Base-by-base conservation (phyloP, 2,797 vertebrate genomes). In the Vespertilio murinus region DNA sequence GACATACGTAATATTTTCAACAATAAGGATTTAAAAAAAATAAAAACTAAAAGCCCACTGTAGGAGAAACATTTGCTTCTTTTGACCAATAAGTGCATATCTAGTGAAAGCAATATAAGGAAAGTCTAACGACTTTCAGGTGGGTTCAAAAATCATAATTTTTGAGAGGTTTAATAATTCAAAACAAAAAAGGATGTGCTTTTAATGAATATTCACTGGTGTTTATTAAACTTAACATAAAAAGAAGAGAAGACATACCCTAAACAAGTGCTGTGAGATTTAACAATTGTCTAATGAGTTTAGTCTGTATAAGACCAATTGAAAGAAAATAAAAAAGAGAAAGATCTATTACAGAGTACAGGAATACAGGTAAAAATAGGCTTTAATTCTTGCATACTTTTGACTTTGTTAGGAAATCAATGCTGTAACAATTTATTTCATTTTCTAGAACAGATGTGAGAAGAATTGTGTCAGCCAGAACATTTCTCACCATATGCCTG, bases 391-490 rank as follows among this genome's bases (percentile, higher is more conserved):
- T 90, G 56, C 45, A 69, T 85, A 78, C 77, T 93, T 89, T 79
- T 87, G 42, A 77, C 78, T 88, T 30, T 9, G 25, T 42, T 73
- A 83, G 56, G 17, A 86, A 95, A 83, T 92, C 75, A 86, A 38
- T 22, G 11, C 78, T 79, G 7, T n/a, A 81, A 73, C 40, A 93
- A 81, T 59, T 93, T 64, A 79, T 75, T 92, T 93, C 70, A 78
- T 74, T 82, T 94, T 85, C 65, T 79, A 77, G 65, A 65, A 67
- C 33, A 96, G 74, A n/a, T 93, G 23, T 45, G 82, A 90, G 88
- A 92, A 69, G 59, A 89, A 54, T 2, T 74, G 10, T 86, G 28
- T 73, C 61, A 86, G 45, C n/a, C 84, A 91, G 67, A 79, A 78
- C 9, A 45, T 87, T 75, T 71, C 42, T 96, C 28, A 87, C 74